A percentile compares a stretch with the other conserved stretches of the same genome.
These are phyloP conservation scores for Drosophila hamatofila DNA, from an alignment of 2,888 invertebrate genomes.

Conservation along the genomic window DNA sequence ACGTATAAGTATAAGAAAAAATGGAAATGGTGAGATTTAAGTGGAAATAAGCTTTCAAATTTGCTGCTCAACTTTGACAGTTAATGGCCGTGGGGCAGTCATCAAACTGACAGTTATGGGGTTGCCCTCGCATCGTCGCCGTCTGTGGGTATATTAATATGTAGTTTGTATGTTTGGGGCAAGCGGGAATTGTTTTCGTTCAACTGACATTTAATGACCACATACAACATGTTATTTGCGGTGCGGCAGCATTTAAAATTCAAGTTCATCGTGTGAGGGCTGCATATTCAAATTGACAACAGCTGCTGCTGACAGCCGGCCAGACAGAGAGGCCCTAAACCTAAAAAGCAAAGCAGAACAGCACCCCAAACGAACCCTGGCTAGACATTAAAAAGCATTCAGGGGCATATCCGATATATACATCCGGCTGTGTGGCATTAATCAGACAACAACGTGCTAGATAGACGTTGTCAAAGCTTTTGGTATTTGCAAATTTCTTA, in stretches of 20 bases:
- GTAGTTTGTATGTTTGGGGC: constrained; percentile 28
- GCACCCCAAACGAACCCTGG: not conserved
- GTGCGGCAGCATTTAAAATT: constrained; percentile 69
- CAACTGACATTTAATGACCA: constrained; percentile 75
- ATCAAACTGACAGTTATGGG: constrained; percentile 50
- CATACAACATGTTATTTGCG: constrained; percentile 70
- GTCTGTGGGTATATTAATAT: constrained; percentile 41
- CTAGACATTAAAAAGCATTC: constrained; percentile 33
- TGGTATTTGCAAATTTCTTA: constrained; percentile 76
- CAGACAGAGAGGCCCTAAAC: constrained; percentile 3
- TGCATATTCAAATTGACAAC: constrained; percentile 56
- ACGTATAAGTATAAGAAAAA: no score
- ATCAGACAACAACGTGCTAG: constrained; percentile 39
- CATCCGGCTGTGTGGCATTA: constrained; percentile 47
- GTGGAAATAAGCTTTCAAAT: constrained; percentile 8
- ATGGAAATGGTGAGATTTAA: not conserved
- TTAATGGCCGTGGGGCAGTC: constrained; percentile 25
- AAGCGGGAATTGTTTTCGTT: constrained; percentile 53
- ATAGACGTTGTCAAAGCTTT: constrained; percentile 53
- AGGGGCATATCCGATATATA: constrained; percentile 36
- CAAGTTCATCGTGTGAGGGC: constrained; percentile 63
- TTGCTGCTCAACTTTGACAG: constrained; percentile 22
- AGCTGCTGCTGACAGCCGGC: constrained; percentile 68
- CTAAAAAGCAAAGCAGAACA: not conserved
- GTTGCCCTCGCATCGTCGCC: constrained; percentile 4